These are phyloP conservation scores for Edolisoma coerulescens DNA, from an alignment of 2,113 vertebrate species.

Conservation along the genomic window DNA sequence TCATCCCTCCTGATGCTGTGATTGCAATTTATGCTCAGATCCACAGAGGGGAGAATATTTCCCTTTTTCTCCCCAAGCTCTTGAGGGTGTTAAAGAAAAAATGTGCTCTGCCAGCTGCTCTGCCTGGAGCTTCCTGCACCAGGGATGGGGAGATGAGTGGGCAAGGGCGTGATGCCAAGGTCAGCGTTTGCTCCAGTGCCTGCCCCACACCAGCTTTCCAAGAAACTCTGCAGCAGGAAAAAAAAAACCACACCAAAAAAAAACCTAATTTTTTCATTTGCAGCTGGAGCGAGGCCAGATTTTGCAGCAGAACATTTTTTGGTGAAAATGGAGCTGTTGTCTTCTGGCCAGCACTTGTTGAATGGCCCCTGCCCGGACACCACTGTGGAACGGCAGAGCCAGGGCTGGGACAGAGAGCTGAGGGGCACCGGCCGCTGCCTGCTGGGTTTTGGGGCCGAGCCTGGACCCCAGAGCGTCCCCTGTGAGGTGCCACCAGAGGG, in stretches of 20 bases:
- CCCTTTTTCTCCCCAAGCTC: neutral
- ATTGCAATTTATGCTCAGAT: neutral
- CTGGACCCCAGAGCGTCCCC: neutral
- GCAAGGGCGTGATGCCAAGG: neutral
- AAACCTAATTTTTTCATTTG: neutral
- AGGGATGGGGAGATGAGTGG: neutral
- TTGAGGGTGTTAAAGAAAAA: neutral
- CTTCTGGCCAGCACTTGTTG: neutral
- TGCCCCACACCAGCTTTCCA: neutral
- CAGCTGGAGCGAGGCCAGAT: neutral
- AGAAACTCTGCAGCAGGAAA: neutral
- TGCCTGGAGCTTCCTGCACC: neutral
- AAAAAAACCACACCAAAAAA: neutral
- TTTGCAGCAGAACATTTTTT: neutral
- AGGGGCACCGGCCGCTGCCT: neutral
- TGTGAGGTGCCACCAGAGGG: neutral
- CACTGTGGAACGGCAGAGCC: rapidly evolving
- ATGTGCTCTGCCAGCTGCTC: neutral
- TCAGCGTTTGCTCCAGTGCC: neutral
- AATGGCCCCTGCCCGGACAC: neutral
- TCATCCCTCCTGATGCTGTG: neutral
- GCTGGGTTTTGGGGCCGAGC: neutral
- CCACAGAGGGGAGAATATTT: neutral
- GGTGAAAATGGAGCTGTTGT: neutral
- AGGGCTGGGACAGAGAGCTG: neutral